phyloP scores from a whole-genome alignment of 2,888 invertebrate genomes.

The Polyommatus icarus region DNA sequence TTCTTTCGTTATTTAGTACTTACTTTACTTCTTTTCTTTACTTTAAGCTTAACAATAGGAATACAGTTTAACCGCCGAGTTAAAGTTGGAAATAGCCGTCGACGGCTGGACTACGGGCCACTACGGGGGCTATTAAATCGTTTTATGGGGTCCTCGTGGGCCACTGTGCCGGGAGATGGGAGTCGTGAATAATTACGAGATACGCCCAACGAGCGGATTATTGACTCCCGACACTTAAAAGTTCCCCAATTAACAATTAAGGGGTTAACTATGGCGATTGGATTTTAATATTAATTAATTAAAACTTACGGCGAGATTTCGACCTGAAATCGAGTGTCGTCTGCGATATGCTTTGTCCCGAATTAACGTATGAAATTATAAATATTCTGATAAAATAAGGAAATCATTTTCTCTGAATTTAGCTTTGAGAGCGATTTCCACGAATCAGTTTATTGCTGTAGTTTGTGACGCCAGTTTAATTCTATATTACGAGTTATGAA shows the following conservation, averaged over 20 bases:
- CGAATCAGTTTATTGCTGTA: neutral
- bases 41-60: neutral
- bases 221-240: constrained; percentile 64
- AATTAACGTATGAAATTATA: neutral
- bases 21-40: neutral
- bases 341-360: constrained; percentile 5
- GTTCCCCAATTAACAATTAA: constrained; percentile 62
- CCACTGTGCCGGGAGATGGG: constrained; percentile 36
- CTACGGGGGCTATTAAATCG: neutral
- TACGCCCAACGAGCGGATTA: constrained; percentile 54
- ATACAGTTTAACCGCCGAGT: neutral
- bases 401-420: too few relatives aligned
- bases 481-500: too few relatives aligned
- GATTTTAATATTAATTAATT: constrained; percentile 58
- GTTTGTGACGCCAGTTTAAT: too few relatives aligned
- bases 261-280: constrained; percentile 58
- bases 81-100: neutral
- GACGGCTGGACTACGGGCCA: neutral
- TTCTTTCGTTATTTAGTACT: too few relatives aligned
- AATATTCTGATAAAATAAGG: neutral
- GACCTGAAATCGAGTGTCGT: constrained; percentile 36
- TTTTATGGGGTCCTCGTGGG: constrained; percentile 15
- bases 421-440: neutral
- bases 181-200: constrained; percentile 63
- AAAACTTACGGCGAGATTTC: constrained; percentile 47